Evolutionary conservation across 2,888 invertebrate genomes (phyloP).

Genomic region (Amblyteles armatorius): DNA sequence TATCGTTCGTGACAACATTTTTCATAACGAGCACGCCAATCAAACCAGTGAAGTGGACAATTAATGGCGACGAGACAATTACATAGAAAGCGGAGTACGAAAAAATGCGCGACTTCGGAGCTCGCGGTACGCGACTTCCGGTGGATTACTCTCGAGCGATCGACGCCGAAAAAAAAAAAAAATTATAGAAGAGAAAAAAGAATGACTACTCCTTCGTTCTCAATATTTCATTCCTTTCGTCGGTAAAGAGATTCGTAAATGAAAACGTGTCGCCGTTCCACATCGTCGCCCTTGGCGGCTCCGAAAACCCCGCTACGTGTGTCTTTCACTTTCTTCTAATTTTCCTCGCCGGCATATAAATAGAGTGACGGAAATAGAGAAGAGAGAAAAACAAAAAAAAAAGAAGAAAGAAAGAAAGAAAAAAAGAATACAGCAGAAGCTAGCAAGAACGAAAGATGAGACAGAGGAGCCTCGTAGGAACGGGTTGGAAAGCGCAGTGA

Average conservation of each 20-base stretch:
- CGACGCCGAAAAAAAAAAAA: neutral
- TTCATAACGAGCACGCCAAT: conserved; percentile 61
- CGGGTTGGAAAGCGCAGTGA: conserved; percentile 44
- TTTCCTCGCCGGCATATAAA: conserved; percentile 48
- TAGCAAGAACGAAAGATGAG: conserved; percentile 53
- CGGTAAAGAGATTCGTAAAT: conserved; percentile 30
- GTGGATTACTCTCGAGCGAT: neutral
- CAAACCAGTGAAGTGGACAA: conserved; percentile 58
- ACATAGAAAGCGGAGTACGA: conserved; percentile 31
- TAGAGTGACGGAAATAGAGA: conserved; percentile 36
- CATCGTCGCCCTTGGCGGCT: conserved; percentile 58
- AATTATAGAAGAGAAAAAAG: neutral
- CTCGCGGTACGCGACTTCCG: conserved; percentile 7
- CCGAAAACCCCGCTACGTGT: conserved; percentile 27
- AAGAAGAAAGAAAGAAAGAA: neutral
- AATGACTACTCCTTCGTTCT: neutral
- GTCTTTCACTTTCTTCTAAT: conserved; percentile 61
- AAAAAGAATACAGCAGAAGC: neutral
- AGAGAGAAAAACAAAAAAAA: conserved; percentile 22
- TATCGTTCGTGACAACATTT: too few relatives aligned
- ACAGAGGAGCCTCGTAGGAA: conserved; percentile 49
- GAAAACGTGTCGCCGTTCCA: conserved; percentile 56
- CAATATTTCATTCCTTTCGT: neutral
- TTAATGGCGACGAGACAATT: conserved; percentile 59
- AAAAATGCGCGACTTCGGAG: conserved; percentile 10